Conservation (phyloP, 2,888 invertebrate species). For the Hypercompe scribonia region DNA sequence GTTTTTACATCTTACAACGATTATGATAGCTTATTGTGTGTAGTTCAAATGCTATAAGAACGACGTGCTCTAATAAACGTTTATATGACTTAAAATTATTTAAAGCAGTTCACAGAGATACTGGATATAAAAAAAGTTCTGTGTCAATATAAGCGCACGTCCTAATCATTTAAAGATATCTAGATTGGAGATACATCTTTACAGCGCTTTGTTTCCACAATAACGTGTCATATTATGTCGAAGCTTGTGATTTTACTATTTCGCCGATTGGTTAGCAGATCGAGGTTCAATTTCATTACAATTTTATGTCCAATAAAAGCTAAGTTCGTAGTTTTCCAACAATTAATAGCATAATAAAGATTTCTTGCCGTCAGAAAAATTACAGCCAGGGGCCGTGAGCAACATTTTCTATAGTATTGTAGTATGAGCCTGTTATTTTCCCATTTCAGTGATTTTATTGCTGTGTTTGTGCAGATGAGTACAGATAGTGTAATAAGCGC, state of each 20-base stretch:
- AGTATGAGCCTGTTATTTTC: constrained; percentile 84
- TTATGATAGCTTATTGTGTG: constrained; percentile 10
- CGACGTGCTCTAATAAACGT: not conserved
- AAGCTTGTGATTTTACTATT: constrained; percentile 39
- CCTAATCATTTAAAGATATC: constrained; percentile 39
- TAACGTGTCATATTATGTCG: constrained; percentile 51
- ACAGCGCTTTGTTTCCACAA: constrained; percentile 45
- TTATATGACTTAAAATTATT: not conserved
- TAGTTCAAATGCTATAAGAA: not conserved
- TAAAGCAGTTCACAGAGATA: constrained; percentile 20
- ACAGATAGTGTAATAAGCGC: constrained; percentile 77
- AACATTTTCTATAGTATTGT: constrained; percentile 83
- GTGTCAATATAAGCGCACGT: constrained; percentile 38
- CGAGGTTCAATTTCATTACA: constrained; percentile 52
- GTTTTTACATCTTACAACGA: constrained; percentile 11
- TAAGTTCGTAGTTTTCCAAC: constrained; percentile 62
- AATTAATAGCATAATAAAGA: constrained; percentile 70
- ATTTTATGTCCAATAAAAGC: constrained; percentile 60
- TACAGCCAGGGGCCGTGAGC: constrained; percentile 60
- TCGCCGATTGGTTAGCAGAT: constrained; percentile 55
- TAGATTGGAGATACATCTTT: constrained; percentile 43
- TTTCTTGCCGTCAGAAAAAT: constrained; percentile 80
- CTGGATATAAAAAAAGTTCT: constrained; percentile 33
- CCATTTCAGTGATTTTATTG: constrained; percentile 84
- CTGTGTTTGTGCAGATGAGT: constrained; percentile 76